A percentile compares a stretch with the other conserved stretches of the same genome.
Conservation (phyloP, 2,113 vertebrate genomes). For the Psammodynastes pulverulentus region DNA sequence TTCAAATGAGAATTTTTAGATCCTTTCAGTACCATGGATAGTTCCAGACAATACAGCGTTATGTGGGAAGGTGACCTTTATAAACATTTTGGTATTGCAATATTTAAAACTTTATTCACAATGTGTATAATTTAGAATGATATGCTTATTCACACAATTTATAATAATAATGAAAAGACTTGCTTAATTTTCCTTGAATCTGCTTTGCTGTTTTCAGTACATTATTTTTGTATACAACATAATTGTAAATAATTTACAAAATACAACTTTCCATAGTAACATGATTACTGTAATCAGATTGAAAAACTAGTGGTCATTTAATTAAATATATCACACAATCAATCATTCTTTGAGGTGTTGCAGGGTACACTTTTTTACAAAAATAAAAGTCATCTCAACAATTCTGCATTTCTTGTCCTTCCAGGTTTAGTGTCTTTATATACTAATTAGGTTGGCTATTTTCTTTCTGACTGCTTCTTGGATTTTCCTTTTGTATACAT, state of each 20-base stretch:
- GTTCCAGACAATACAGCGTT: not conserved
- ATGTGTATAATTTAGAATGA: not conserved
- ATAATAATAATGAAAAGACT: not conserved
- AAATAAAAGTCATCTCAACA: not conserved
- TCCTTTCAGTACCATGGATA: conserved; percentile 65
- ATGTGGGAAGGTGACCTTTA: conserved; percentile 2
- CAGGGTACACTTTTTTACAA: not conserved
- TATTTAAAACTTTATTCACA: conserved; percentile 3
- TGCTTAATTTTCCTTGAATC: not conserved
- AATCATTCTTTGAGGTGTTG: not conserved
- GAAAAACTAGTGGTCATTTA: not conserved
- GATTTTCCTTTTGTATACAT: not conserved
- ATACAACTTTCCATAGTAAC: not conserved
- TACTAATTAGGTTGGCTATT: not conserved
- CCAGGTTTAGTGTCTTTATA: not conserved
- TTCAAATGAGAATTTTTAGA: conserved; percentile 38
- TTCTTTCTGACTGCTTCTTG: not conserved
- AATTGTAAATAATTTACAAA: not conserved
- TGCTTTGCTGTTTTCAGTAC: not conserved
- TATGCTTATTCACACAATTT: not conserved
- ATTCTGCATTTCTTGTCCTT: not conserved
- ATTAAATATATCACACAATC: not conserved
- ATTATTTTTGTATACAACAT: not conserved
- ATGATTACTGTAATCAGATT: not conserved
- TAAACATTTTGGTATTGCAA: conserved; percentile 35